Conservation (phyloP, 2,888 invertebrate genomes). For the Didymodactylos carnosus region DNA sequence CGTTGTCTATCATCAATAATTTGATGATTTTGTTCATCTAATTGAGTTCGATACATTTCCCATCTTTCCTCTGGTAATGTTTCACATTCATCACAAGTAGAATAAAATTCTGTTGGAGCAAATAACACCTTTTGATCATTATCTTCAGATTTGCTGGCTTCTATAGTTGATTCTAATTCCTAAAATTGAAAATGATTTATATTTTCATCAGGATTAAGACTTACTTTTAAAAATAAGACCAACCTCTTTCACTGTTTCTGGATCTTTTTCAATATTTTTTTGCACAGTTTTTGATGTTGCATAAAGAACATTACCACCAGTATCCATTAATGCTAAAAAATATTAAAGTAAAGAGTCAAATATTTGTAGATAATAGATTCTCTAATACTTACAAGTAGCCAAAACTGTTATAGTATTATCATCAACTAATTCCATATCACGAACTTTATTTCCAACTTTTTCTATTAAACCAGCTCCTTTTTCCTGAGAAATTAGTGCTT, state of each 20-base stretch:
- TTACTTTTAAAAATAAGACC: background rate
- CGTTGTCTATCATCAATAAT: conserved; percentile 5
- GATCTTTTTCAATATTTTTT: background rate
- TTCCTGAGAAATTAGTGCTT: background rate
- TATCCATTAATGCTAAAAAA: background rate
- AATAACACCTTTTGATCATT: background rate
- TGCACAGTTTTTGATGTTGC: background rate
- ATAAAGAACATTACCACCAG: background rate
- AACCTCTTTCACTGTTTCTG: background rate
- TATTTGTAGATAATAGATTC: too few species aligned
- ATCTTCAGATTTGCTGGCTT: background rate
- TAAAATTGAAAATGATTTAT: background rate
- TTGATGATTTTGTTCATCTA: background rate
- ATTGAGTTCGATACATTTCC: background rate
- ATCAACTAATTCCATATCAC: background rate
- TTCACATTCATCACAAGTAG: background rate
- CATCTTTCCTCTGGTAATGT: background rate
- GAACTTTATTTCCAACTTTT: background rate
- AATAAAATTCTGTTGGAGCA: background rate
- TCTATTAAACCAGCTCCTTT: conserved; percentile 6
- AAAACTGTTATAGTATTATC: background rate
- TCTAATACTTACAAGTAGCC: background rate
- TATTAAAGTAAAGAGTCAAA: too few species aligned
- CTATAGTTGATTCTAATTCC: background rate
- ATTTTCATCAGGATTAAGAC: background rate